Evolutionary conservation across 23 tunicate species (phyloP).

Genomic region (Ascidia mentula): DNA sequence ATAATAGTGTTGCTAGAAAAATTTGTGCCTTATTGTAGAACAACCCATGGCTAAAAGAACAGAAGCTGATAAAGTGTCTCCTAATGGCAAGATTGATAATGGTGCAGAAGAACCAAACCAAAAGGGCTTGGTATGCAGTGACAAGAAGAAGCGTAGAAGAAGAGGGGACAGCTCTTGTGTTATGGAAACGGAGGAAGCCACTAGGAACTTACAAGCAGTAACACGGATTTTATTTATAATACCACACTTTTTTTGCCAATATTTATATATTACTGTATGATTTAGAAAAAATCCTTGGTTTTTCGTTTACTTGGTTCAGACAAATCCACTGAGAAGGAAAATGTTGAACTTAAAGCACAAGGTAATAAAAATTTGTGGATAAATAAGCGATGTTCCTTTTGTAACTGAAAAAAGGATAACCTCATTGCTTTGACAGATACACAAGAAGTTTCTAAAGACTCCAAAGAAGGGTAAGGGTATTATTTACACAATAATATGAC

Average conservation of each 20-base stretch:
- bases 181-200: slow-evolving; percentile 14
- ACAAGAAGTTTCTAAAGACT: too few relatives aligned
- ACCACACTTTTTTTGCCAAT: too few relatives aligned
- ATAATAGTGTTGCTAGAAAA: not conserved
- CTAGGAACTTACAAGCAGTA: not conserved
- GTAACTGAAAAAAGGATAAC: too few relatives aligned
- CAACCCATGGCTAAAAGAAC: not conserved
- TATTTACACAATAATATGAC: too few relatives aligned
- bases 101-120: not conserved
- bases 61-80: not conserved
- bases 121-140: not conserved
- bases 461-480: too few relatives aligned
- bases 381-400: too few relatives aligned
- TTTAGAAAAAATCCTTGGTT: not conserved
- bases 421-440: too few relatives aligned
- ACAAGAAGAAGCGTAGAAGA: slow-evolving; percentile 33
- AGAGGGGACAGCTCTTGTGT: slow-evolving; percentile 47
- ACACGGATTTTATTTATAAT: too few relatives aligned
- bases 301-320: not conserved
- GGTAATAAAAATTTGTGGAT: not conserved
- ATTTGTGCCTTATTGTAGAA: not conserved
- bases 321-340: not conserved
- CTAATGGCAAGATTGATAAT: not conserved
- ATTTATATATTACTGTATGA: too few relatives aligned
- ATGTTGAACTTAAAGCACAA: not conserved